Percentiles rank a stretch among this genome's conserved stretches.
Evolutionary conservation across 1,140 invertebrate species (phyloP).

Genomic region (Drosophila arizonae): DNA sequence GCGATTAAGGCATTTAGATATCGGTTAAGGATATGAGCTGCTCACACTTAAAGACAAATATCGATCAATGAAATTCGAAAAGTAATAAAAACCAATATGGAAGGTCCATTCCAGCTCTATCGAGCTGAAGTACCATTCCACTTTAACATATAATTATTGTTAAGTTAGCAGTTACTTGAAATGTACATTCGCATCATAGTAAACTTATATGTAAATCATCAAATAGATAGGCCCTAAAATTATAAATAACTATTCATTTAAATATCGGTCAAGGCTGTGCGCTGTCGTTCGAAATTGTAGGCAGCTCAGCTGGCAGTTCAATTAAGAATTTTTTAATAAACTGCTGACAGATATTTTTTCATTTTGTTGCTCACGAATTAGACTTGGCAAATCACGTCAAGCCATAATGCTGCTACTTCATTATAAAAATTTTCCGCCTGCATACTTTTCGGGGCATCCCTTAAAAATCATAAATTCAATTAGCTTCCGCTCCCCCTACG

Average conservation of each 20-base stretch:
- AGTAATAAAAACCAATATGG: no score
- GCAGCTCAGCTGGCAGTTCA: no score
- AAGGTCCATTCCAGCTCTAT: no score
- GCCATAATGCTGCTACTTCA: background rate
- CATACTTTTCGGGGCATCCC: constrained; percentile 1
- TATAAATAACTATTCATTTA: background rate
- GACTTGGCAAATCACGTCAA: background rate
- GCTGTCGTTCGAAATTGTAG: background rate
- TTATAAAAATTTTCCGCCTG: background rate
- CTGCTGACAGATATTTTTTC: background rate
- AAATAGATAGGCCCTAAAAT: no score
- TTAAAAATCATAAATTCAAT: constrained; percentile 32
- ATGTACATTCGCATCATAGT: no score
- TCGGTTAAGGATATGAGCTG: constrained; percentile 13
- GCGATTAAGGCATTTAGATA: constrained; percentile 39
- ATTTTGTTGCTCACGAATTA: background rate
- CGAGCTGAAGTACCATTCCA: no score
- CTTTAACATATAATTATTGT: no score
- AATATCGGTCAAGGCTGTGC: background rate
- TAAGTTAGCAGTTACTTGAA: no score
- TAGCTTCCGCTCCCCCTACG: constrained; percentile 20
- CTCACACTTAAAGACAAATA: constrained; percentile 1
- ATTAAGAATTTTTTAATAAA: no score
- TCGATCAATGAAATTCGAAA: no score
- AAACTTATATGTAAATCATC: no score